Conservation (phyloP, 2,888 invertebrate genomes). For the Coremacera marginata region DNA sequence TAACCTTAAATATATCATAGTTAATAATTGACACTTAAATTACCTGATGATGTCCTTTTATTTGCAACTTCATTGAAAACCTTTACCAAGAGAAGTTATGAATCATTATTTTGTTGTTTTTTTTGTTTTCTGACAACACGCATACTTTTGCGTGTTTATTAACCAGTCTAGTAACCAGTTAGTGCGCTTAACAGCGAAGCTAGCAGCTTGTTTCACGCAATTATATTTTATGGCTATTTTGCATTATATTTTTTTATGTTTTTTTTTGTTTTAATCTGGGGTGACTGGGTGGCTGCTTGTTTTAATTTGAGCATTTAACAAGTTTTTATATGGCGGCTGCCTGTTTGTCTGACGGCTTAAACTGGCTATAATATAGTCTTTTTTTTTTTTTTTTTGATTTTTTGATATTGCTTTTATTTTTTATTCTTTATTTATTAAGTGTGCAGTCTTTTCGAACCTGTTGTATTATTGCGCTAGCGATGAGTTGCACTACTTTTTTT, state of each 20-base stretch:
- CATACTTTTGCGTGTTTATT: constrained; percentile 6
- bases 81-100: constrained; percentile 36
- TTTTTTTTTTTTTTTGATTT: background rate
- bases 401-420: background rate
- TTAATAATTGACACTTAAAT: background rate
- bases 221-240: constrained; percentile 23
- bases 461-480: too few species aligned
- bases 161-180: constrained; percentile 1
- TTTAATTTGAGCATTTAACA: constrained; percentile 44
- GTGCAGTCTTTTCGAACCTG: background rate
- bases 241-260: background rate
- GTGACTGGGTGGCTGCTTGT: constrained; percentile 42
- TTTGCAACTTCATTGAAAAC: constrained; percentile 6
- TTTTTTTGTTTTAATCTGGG: constrained; percentile 34
- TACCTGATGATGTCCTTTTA: background rate
- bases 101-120: constrained; percentile 34
- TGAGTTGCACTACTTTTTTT: too few species aligned
- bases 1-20: too few species aligned
- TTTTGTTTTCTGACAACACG: background rate
- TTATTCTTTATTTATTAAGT: too few species aligned
- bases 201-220: constrained; percentile 43
- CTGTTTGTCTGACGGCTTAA: constrained; percentile 25
- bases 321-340: constrained; percentile 39
- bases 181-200: background rate
- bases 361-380: constrained; percentile 1